Conservation (phyloP, 2,888 invertebrate species). For the Cephus spinipes region DNA sequence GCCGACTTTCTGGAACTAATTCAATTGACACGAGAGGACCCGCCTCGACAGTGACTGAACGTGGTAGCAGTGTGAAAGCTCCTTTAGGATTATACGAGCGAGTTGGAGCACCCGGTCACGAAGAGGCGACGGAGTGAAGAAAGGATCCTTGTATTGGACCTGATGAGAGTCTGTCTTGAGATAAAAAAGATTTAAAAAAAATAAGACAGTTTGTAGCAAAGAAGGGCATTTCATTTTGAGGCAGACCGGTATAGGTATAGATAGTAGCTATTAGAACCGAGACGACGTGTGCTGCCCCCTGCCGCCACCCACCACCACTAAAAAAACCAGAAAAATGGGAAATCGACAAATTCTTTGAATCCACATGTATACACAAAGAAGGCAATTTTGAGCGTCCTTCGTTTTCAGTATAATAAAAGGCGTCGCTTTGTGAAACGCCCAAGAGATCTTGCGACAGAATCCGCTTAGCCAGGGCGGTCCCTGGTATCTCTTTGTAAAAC, state of each 20-base stretch:
- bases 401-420: background rate
- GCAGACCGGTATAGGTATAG: background rate
- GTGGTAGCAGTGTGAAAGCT: background rate
- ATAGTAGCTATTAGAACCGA: background rate
- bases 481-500: background rate
- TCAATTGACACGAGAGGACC: background rate
- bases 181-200: background rate
- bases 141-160: background rate
- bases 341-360: too few species aligned
- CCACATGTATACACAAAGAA: too few species aligned
- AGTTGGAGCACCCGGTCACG: background rate
- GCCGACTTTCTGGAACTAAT: background rate
- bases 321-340: background rate
- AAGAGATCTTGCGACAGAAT: background rate
- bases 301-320: accelerated
- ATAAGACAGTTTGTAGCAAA: background rate
- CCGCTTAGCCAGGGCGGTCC: background rate
- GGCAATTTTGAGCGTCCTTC: too few species aligned
- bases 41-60: background rate
- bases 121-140: background rate
- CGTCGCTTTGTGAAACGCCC: background rate
- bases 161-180: background rate
- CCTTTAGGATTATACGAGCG: background rate
- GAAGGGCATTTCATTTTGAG: background rate
- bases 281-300: background rate